Evolutionary conservation across 2,888 invertebrate species (phyloP).

Genomic region (Chrysomela aeneicollis): DNA sequence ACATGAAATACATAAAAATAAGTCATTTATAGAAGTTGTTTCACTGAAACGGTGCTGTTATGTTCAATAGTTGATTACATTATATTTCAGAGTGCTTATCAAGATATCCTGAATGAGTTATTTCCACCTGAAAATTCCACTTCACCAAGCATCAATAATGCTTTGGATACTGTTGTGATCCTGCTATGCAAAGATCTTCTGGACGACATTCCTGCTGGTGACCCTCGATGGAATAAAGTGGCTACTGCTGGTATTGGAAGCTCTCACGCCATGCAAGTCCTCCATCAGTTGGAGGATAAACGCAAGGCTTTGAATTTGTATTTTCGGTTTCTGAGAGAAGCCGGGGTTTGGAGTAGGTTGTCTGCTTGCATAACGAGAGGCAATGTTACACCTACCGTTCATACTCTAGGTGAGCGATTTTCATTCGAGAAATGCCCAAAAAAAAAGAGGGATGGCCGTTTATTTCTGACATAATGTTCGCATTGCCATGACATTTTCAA

Average conservation of each 20-base stretch:
- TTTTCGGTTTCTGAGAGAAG: conserved; percentile 76
- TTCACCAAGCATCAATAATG: conserved; percentile 56
- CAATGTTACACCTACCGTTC: conserved; percentile 65
- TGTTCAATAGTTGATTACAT: background rate
- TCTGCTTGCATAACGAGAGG: conserved; percentile 56
- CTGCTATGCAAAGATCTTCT: conserved; percentile 79
- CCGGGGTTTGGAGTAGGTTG: conserved; percentile 72
- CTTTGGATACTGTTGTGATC: conserved; percentile 68
- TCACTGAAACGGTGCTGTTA: background rate
- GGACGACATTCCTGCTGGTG: conserved; percentile 88
- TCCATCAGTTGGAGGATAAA: conserved; percentile 88
- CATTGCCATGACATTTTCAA: no score
- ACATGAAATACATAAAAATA: no score
- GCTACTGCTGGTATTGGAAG: conserved; percentile 68
- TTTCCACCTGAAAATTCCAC: conserved; percentile 60
- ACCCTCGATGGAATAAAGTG: conserved; percentile 74
- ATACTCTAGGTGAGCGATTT: conserved; percentile 51
- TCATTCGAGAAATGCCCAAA: no score
- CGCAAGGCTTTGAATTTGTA: conserved; percentile 78
- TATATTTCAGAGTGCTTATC: conserved; percentile 57
- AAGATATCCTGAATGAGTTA: conserved; percentile 62
- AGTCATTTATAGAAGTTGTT: no score
- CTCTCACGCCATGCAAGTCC: conserved; percentile 82
- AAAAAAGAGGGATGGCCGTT: no score
- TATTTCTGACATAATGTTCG: no score